These are phyloP conservation scores for Nomada lathburiana DNA, from an alignment of 2,888 invertebrate genomes.

Conservation along the genomic window DNA sequence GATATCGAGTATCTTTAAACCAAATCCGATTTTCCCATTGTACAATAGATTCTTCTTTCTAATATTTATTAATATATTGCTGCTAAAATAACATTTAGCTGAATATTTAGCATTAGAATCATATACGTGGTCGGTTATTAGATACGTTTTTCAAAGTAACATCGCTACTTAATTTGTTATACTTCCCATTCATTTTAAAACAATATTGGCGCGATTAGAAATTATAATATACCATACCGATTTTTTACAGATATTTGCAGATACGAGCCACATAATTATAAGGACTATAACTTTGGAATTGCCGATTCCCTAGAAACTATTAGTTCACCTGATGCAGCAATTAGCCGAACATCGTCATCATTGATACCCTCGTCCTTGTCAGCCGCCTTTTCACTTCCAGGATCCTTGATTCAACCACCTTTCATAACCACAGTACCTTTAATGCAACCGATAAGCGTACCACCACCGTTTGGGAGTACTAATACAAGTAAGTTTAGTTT, in stretches of 20 bases:
- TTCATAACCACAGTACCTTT: constrained; percentile 70
- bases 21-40: background rate
- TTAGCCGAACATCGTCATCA: constrained; percentile 56
- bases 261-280: constrained; percentile 65
- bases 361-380: constrained; percentile 64
- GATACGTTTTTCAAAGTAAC: background rate
- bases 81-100: background rate
- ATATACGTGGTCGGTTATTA: background rate
- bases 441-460: constrained; percentile 71
- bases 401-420: constrained; percentile 70
- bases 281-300: constrained; percentile 65
- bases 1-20: constrained; percentile 5
- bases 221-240: background rate
- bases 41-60: background rate
- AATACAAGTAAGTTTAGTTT: constrained; percentile 59
- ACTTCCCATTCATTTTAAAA: background rate
- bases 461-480: constrained; percentile 68
- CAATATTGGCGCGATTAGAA: background rate
- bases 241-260: constrained; percentile 68
- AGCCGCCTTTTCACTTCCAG: constrained; percentile 67
- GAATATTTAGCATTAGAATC: background rate
- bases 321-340: constrained; percentile 46
- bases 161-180: background rate
- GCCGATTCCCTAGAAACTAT: constrained; percentile 62
- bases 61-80: background rate